Evolutionary conservation across 1,140 invertebrate genomes (phyloP), one percentile per base, ranked within the genome.

Genomic region (Drosophila busckii): DNA sequence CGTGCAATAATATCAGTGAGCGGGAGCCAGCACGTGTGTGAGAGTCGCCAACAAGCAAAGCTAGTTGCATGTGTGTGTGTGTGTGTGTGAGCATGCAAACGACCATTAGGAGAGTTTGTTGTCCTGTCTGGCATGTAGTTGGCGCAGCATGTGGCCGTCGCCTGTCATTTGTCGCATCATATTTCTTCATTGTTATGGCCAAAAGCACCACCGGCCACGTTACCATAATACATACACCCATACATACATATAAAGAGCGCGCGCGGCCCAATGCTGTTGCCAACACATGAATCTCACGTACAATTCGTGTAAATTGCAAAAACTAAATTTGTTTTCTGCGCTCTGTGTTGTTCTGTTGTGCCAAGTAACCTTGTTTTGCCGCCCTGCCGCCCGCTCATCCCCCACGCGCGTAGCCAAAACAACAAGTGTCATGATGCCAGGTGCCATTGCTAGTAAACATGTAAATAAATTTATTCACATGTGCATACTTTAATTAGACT

Each of bases 111-210:
- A 34, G 6, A 19, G 54, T 58, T 31, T 16, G 29, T 45, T 62
- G 58, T 34, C 48, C 48, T 65, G 41, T n/a, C n/a, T n/a, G n/a
- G n/a, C n/a, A n/a, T n/a, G n/a, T n/a, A n/a, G n/a, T n/a, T n/a
- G n/a, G n/a, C n/a, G n/a, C n/a, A n/a, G n/a, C n/a, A n/a, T n/a
- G n/a, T n/a, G 10, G 2, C 45, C 10, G 50, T 46, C 25, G 38
- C 48, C 37, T 52, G 49, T 50, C 63, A 56, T 58, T 48, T 64
- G 56, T 20, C 29, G 37, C 63, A 50, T 75, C 64, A 73, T 73
- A 75, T 75, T 73, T 75, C 64, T 69, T 73, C 64, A 73, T 73
- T 75, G 59, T 40, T 26, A 34, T 60, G 55, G 16, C 31, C 54
- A 17, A 60, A 68, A n/a, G n/a, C n/a, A n/a, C n/a, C n/a, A 34